Base-by-base conservation (phyloP, 2,888 invertebrate species). In the Hecatera dysodea region DNA sequence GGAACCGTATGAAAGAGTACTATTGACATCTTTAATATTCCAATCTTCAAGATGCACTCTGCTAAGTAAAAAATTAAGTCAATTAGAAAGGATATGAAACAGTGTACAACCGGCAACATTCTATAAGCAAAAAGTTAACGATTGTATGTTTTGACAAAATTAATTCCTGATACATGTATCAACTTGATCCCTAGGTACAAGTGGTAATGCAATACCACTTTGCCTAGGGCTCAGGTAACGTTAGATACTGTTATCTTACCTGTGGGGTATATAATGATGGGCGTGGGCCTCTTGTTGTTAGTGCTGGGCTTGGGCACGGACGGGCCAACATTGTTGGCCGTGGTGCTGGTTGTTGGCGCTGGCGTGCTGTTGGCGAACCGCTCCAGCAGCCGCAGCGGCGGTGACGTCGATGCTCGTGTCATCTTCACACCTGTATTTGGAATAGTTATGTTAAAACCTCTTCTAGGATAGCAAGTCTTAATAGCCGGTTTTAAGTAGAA, bases 211-310 rank as follows among this genome's bases (percentile, higher is more conserved):
- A 52, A 52, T 2, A 2, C 15, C 7, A 24, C 15, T 24, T 24
- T 24, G 24, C 24, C 22, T 15, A n/a, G 1, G 0, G 5, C 17
- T 6, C 29, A 22, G 12, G 3, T n/a, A 12, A 22, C 2, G 8
- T 15, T 36, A n/a, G n/a, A n/a, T n/a, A 36, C 24, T 27, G n/a
- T 33, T 22, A 22, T 27, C 67, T 78, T 78, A 89, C 89, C 89
- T 22, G 89, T 87, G 19, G 90, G 89, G 61, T 90, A 90, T 71
- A 98, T 96, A 86, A 97, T 96, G 88, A 98, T 97, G 42, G 97
- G 92, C 9, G 93, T 97, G 74, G 98, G 97, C 86, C 97, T 96
- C 92, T 98, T 98, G 88, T 97, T 97, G 85, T 92, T 93, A 71
- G 91, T 82, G 71, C 84, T 90, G 53, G 92, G 89, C 77, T 94